Base-by-base conservation (phyloP, 64 coral and sea anemone species). In the Stylophora pistillata region DNA sequence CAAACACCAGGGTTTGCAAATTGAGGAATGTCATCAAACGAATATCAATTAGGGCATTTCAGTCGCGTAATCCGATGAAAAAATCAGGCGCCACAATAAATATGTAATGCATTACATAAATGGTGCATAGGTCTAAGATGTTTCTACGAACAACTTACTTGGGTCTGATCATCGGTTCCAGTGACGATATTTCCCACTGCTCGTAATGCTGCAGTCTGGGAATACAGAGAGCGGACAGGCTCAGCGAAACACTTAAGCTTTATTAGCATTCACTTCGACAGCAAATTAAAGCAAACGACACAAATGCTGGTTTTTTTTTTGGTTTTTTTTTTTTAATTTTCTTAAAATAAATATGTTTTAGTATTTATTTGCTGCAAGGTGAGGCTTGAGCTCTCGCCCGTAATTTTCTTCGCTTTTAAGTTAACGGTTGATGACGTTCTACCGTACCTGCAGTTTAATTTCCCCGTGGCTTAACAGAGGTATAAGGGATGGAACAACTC, bases 141-240 rank as follows among this genome's bases (percentile, higher is more conserved):
- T 47, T 47, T 4, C 37, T 4, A 47, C 37, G 3, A 4, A 47
- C 62, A 33, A 55, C 78, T 33, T 54, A 98, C 96, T 86, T 98
- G 96, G 34, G 96, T 98, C 81, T 98, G 96, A n/a, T 98, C 96
- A 80, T 98, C 96, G 74, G 96, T 94, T 59, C 96, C 96, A 74
- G 96, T 98, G 5, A 98, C 96, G 85, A 98, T 98, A 63, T 98
- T 98, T 5, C 96, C 96, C 77, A 98, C 96, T 21, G 96, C 96
- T 95, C 96, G 85, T 82, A 98, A 58, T n/a, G 96, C 96, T 78
- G 96, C 96, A 37, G 96, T 98, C 93, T 98, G 62, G 9, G 58
- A n/a, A 9, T 32, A 58, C 7, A 61, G 30, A 56, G 31, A 15
- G 27, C 21, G 54, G 81, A 54, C 13, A 37, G 58, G 58, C 13